Evolutionary conservation across 2,888 invertebrate species (phyloP), one percentile per base, ranked within the genome.

Genomic region (Blastobasis lacticolella): DNA sequence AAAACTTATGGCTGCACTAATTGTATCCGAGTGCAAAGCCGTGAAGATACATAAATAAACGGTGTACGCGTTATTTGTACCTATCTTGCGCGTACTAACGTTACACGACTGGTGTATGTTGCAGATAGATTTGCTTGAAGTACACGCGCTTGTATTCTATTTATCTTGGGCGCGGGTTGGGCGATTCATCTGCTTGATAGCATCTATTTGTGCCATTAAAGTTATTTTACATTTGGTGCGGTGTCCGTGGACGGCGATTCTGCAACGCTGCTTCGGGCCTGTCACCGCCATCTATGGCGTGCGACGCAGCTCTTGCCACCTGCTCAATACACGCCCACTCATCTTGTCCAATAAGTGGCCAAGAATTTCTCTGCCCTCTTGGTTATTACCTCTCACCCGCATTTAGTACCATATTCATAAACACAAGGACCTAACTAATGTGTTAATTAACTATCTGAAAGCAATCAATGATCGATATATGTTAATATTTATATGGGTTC

Each of bases 141-240:
- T 61, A 61, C 57, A 62, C 52, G 59, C 46, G 60, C 65, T 69
- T 69, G 69, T 67, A 71, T 67, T 63, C 64, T 61, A 71, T 77
- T 71, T 73, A 73, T 73, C 69, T 69, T 52, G 56, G 61, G 64
- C 64, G 57, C 55, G 57, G 57, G 60, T 62, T 58, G 59, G 60
- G 64, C 67, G 70, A 79, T 80, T 75, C 72, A 71, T 78, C 68
- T 71, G 67, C 66, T 66, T 72, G 78, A 80, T 79, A 78, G 59
- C 69, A 74, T 80, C 76, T 68, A 77, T 78, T 71, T 75, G 73
- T 73, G 69, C 69, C 71, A 73, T 77, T 78, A 73, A 77, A 72
- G 64, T 67, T 71, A 69, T 70, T 77, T 73, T 76, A 76, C 73
- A 58, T 67, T 60, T 64, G 60, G 62, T 69, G 67, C 66, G 66